Evolutionary conservation across 2,113 vertebrate genomes (phyloP).

Genomic region (Micronycteris hirsuta): DNA sequence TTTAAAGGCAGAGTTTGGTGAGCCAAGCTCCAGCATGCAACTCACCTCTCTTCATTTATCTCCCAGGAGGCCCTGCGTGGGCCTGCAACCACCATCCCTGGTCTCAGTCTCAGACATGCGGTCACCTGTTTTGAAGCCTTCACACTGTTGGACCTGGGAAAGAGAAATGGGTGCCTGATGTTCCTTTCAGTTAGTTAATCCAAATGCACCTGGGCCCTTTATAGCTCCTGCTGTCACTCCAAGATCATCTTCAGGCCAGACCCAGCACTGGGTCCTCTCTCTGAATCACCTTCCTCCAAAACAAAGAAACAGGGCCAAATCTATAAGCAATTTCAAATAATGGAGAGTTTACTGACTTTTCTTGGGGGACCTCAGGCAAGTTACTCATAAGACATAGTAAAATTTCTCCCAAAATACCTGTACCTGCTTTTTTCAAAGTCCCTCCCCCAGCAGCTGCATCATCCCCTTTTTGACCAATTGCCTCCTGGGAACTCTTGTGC

Average conservation of each 20-base stretch:
- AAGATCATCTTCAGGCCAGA: background rate
- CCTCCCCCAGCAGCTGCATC: background rate
- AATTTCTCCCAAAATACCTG: background rate
- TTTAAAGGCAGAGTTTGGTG: background rate
- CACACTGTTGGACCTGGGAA: background rate
- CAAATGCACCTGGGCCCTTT: background rate
- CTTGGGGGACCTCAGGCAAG: background rate
- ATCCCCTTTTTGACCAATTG: background rate
- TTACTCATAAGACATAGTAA: background rate
- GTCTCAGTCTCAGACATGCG: background rate
- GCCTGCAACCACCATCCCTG: background rate
- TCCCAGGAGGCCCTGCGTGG: background rate
- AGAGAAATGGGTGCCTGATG: rapidly evolving
- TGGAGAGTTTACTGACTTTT: background rate
- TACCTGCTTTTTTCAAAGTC: background rate
- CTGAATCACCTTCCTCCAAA: background rate
- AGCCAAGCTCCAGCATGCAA: background rate
- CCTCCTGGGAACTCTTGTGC: background rate
- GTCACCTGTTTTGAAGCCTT: background rate
- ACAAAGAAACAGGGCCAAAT: background rate
- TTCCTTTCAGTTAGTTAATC: background rate
- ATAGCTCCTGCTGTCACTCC: too few relatives aligned
- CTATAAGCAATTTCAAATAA: background rate
- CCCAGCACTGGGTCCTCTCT: background rate
- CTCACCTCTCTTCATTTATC: too few relatives aligned